These are phyloP conservation scores for Girardia tigrina DNA, from an alignment of 2,888 invertebrate genomes.

Conservation along the genomic window DNA sequence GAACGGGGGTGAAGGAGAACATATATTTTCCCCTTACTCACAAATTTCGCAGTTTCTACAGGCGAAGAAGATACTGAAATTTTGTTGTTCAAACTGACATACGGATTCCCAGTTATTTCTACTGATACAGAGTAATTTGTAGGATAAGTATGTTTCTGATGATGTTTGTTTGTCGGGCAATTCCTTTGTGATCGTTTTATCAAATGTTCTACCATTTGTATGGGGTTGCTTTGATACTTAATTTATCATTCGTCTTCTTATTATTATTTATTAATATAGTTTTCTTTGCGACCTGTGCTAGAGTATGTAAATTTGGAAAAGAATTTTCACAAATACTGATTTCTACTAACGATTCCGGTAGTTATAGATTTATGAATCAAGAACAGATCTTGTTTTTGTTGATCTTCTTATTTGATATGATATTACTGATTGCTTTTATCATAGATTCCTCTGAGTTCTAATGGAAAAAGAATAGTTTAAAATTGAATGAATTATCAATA, in stretches of 20 bases:
- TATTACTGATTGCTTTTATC: neutral
- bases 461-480: neutral
- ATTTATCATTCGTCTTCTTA: constrained; percentile 7
- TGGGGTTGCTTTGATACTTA: constrained; percentile 3
- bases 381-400: neutral
- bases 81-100: no score
- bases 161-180: neutral
- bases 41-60: neutral
- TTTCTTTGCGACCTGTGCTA: neutral
- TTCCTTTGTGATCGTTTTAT: neutral
- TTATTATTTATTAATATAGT: neutral
- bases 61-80: neutral
- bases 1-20: no score
- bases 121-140: neutral
- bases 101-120: neutral
- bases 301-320: neutral
- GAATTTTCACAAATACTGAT: neutral
- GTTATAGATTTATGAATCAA: neutral
- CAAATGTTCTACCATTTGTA: neutral
- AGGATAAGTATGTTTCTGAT: neutral
- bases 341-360: neutral
- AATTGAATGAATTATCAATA: neutral
- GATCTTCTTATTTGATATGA: neutral
- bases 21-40: no score
- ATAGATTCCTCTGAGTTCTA: neutral